Evolutionary conservation across 2,888 invertebrate species (phyloP).

Genomic region (Aspidapion aeneum): DNA sequence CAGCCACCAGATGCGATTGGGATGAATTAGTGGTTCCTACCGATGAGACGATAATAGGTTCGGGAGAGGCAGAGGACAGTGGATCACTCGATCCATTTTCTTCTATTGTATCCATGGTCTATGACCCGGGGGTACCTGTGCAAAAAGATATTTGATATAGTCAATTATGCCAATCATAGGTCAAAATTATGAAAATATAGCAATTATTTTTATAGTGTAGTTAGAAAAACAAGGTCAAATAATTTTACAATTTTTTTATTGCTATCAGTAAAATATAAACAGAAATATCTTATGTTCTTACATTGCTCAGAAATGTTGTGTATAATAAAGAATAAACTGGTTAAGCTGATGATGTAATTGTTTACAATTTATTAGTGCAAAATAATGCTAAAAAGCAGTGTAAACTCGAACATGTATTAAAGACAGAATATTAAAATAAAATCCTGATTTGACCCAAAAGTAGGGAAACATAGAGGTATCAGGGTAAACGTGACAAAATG

Average conservation of each 20-base stretch:
- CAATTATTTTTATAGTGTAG: too few species aligned
- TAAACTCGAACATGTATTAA: neutral
- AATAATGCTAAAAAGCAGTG: conserved; percentile 1
- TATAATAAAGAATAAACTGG: too few species aligned
- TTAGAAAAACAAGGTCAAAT: too few species aligned
- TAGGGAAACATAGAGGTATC: too few species aligned
- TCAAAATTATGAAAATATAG: too few species aligned
- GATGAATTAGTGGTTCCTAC: conserved; percentile 46
- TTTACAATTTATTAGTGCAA: conserved; percentile 18
- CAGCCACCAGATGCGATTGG: conserved; percentile 55
- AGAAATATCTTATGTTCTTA: too few species aligned
- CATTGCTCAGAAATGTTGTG: too few species aligned
- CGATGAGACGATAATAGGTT: conserved; percentile 56
- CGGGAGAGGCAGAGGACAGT: conserved; percentile 52
- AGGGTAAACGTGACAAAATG: neutral
- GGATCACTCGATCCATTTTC: conserved; percentile 75
- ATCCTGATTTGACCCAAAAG: too few species aligned
- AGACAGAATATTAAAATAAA: neutral
- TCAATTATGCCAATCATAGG: too few species aligned
- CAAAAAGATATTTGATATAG: neutral
- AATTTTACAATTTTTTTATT: too few species aligned
- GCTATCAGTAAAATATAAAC: too few species aligned
- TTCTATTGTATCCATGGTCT: conserved; percentile 86
- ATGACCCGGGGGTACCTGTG: conserved; percentile 45
- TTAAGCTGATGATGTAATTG: conserved; percentile 22